Evolutionary conservation across 53 echinoderm and acorn worm genomes (phyloP), one percentile per base, ranked within the genome.

Genomic region (Astropecten irregularis): DNA sequence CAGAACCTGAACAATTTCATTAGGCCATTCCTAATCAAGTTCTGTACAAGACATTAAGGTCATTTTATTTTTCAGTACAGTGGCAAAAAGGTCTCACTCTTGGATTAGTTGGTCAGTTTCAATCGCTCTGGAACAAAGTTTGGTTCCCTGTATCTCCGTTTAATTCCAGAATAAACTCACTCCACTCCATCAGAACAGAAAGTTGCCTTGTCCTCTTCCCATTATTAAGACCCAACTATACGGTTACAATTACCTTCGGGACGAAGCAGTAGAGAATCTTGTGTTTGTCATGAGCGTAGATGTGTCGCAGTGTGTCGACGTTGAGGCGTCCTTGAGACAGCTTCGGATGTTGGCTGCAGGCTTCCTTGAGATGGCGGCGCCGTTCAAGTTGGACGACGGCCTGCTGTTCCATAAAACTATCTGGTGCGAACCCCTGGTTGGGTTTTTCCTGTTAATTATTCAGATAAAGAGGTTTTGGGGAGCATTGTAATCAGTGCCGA

Each of bases 231-330:
- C 1, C 16, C 34, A n/a, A 73, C 15, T 51, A 7, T 9, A 15
- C 28, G 31, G 4, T 13, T 53, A 39, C 36, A 47, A 20, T n/a
- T n/a, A 72, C 71, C 70, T 93, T 90, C 0, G 93, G 93, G 4
- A 90, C 77, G 32, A 95, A 89, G 69, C 92, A 95, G 69, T 95
- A 95, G 9, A 95, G 62, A 3, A 95, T 19, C 65, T 89, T 89
- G 38, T 91, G 89, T 50, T 83, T 71, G 22, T 95, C 94, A 57
- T 91, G 83, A 18, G 88, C 93, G 40, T 93, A 93, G 71, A 95
- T 88, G 68, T 95, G 95, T 1, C 95, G 69, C 33, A 84, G 83
- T 3, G 95, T 95, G 60, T 88, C 83, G 8, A 58, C 51, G 50
- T 88, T 87, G 23, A 95, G 87, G 1, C 27, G 39, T 1, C 92